Evolutionary conservation across 2,797 vertebrate species (phyloP).

Genomic region (Gallinago solitaria): DNA sequence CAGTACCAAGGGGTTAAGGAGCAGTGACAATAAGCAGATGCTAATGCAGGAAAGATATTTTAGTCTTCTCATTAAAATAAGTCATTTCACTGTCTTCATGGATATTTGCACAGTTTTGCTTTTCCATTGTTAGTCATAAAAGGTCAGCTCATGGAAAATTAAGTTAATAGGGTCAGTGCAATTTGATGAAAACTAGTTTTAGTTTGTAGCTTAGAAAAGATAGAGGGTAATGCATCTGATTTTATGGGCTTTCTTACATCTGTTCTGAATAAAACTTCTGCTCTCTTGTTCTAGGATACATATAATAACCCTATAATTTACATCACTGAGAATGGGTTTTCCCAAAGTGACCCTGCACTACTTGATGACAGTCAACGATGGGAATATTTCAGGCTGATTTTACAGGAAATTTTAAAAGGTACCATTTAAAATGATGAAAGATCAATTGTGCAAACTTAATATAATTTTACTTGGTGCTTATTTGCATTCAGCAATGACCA

Average conservation of each 20-base stretch:
- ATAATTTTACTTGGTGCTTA: conserved; percentile 66
- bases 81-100: conserved; percentile 81
- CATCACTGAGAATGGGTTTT: conserved; percentile 90
- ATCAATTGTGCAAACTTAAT: conserved; percentile 76
- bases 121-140: conserved; percentile 80
- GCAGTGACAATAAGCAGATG: conserved; percentile 73
- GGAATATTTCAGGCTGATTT: conserved; percentile 83
- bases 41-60: conserved; percentile 77
- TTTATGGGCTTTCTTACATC: conserved; percentile 80
- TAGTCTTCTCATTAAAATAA: conserved; percentile 79
- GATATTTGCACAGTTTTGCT: conserved; percentile 81
- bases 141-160: conserved; percentile 80
- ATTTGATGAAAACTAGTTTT: conserved; percentile 82
- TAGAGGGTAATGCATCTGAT: conserved; percentile 76
- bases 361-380: conserved; percentile 80
- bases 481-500: conserved; percentile 73
- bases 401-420: conserved; percentile 88
- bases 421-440: conserved; percentile 70
- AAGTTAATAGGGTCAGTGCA: conserved; percentile 83
- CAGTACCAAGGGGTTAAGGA: conserved; percentile 73
- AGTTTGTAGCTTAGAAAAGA: conserved; percentile 75
- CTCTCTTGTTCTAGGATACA: conserved; percentile 82
- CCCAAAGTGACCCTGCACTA: conserved; percentile 79
- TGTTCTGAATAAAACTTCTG: conserved; percentile 76
- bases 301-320: conserved; percentile 87